phyloP scores from a whole-genome alignment of 2,888 invertebrate genomes.

The Catocala fraxini region DNA sequence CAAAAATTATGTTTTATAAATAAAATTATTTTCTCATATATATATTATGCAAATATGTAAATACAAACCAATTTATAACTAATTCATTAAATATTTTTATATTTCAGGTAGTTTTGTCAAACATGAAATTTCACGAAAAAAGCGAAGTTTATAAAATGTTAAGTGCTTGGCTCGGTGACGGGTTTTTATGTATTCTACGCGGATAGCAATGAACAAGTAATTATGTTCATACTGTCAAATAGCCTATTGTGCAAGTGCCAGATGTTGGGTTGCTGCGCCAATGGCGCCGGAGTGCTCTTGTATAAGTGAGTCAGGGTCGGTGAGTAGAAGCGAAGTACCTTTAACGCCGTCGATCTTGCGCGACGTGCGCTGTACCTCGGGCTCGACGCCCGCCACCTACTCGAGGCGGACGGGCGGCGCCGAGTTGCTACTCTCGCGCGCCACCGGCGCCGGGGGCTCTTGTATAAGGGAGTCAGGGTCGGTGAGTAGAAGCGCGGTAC shows the following conservation, averaged over 20 bases:
- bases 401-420: constrained; percentile 74
- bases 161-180: constrained; percentile 83
- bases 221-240: no score
- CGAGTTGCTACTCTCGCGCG: constrained; percentile 80
- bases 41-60: no score
- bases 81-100: not conserved
- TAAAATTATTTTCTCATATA: no score
- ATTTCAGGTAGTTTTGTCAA: constrained; percentile 80
- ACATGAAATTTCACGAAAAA: constrained; percentile 82
- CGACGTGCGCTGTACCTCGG: constrained; percentile 84
- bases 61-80: not conserved
- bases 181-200: no score
- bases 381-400: constrained; percentile 85
- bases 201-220: no score
- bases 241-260: no score
- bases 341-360: constrained; percentile 84
- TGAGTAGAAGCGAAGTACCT: constrained; percentile 59
- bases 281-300: no score
- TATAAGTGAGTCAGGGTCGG: no score
- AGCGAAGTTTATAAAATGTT: constrained; percentile 79
- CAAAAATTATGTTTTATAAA: no score
- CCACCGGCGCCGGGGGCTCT: constrained; percentile 73
- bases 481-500: constrained; percentile 54
- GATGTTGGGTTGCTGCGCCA: no score
- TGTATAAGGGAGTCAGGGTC: no score